Evolutionary conservation across 2,113 vertebrate genomes (phyloP).

Genomic region (Notothenia rossii): DNA sequence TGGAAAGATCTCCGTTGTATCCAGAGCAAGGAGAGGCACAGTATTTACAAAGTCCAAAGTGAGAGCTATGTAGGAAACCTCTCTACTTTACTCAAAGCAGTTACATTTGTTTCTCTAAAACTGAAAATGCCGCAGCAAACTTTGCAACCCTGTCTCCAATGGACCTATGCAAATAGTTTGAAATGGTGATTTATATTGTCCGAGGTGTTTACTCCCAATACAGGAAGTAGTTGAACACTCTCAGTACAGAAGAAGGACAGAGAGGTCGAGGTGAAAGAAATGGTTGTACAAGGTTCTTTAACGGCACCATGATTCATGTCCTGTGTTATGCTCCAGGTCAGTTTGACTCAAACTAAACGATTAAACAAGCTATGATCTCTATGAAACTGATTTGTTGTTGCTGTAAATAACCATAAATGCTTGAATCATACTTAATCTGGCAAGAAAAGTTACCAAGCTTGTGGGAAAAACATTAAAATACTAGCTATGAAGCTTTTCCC

Average conservation of each 20-base stretch:
- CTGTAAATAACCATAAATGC: not conserved
- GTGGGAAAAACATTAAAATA: not conserved
- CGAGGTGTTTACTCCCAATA: conserved; percentile 11
- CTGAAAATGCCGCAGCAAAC: not conserved
- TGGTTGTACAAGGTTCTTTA: too few relatives aligned
- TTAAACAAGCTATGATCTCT: not conserved
- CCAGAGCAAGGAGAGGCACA: not conserved
- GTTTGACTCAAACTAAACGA: not conserved
- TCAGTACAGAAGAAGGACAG: not conserved
- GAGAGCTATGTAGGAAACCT: too few relatives aligned
- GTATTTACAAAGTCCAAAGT: not conserved
- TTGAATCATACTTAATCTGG: not conserved
- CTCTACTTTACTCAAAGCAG: too few relatives aligned
- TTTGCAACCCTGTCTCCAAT: not conserved
- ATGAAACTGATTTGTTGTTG: too few relatives aligned
- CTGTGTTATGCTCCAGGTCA: too few relatives aligned
- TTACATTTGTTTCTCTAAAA: not conserved
- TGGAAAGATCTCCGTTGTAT: conserved; percentile 23
- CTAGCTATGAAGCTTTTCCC: not conserved
- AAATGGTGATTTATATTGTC: not conserved
- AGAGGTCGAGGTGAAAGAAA: not conserved
- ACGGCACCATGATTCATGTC: too few relatives aligned
- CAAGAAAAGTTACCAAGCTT: not conserved
- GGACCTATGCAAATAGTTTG: too few relatives aligned
- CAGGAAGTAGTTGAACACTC: not conserved